These are phyloP conservation scores for Myiagra hebetior DNA, from an alignment of 2,113 vertebrate species.

Conservation along the genomic window DNA sequence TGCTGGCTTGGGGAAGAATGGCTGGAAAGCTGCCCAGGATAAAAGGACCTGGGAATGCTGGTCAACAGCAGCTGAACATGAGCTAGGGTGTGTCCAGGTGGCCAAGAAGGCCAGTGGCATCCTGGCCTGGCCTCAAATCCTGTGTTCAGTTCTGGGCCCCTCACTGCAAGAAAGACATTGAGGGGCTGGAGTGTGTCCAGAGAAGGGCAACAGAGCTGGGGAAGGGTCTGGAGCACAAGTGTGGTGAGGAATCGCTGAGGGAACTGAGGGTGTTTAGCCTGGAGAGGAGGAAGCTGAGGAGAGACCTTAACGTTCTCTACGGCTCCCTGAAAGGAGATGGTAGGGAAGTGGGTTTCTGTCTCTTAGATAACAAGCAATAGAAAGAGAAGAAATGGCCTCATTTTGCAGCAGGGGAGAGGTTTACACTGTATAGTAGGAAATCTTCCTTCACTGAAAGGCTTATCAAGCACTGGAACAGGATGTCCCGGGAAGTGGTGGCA, in stretches of 20 bases:
- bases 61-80: not conserved
- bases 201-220: fast-evolving
- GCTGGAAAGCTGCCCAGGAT: not conserved
- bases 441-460: not conserved
- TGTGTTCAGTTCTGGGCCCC: not conserved
- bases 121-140: not conserved
- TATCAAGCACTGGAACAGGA: not conserved
- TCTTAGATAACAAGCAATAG: not conserved
- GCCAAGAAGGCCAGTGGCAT: fast-evolving
- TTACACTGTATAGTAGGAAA: not conserved
- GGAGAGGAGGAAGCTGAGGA: not conserved
- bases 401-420: not conserved
- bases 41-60: not conserved
- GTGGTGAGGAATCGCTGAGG: fast-evolving
- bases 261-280: not conserved
- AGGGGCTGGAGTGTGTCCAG: not conserved
- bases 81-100: fast-evolving
- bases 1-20: not conserved
- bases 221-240: not conserved
- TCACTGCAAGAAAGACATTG: fast-evolving
- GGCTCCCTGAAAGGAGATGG: fast-evolving
- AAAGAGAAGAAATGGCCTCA: not conserved
- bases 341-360: not conserved
- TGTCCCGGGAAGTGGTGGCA: not conserved
- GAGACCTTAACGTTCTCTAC: no score